These are phyloP conservation scores for Drosophila athabasca DNA, from an alignment of 1,140 invertebrate species.

Conservation along the genomic window DNA sequence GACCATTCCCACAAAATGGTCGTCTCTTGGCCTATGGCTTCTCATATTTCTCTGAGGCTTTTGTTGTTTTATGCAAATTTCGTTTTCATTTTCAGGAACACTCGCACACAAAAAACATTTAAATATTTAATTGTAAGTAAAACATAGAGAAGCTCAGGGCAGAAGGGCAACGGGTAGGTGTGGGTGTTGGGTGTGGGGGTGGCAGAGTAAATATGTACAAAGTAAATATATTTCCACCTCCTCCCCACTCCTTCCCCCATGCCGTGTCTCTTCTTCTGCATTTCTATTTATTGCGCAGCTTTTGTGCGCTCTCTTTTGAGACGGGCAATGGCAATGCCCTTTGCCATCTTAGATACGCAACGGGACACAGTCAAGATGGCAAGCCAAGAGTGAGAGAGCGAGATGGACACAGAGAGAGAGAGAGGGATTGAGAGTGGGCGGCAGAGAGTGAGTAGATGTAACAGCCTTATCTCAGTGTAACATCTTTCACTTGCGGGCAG, in stretches of 20 bases:
- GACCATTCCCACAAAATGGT: conserved; percentile 48
- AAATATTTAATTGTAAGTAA: conserved; percentile 78
- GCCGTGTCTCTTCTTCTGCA: conserved; percentile 49
- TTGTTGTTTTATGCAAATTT: conserved; percentile 70
- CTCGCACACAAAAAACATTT: conserved; percentile 44
- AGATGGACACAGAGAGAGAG: background rate
- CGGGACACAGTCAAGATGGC: conserved; percentile 29
- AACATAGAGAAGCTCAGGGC: conserved; percentile 37
- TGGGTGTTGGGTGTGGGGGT: background rate
- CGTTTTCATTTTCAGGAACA: conserved; percentile 51
- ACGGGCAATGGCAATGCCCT: conserved; percentile 73
- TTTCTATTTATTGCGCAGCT: conserved; percentile 77
- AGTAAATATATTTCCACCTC: conserved; percentile 42
- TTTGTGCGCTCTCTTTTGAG: conserved; percentile 63
- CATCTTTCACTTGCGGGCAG: conserved; percentile 68
- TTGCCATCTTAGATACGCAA: conserved; percentile 72
- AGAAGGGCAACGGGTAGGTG: conserved; percentile 2
- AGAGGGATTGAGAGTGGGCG: background rate
- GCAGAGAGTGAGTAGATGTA: conserved; percentile 37
- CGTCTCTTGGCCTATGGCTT: conserved; percentile 25
- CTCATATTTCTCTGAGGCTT: conserved; percentile 26
- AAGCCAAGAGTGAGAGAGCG: background rate
- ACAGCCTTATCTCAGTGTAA: conserved; percentile 75
- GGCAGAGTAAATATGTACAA: conserved; percentile 50
- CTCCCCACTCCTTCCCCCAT: background rate